Conservation (phyloP, 2,113 vertebrate species). For the Motacilla tschutschensis region DNA sequence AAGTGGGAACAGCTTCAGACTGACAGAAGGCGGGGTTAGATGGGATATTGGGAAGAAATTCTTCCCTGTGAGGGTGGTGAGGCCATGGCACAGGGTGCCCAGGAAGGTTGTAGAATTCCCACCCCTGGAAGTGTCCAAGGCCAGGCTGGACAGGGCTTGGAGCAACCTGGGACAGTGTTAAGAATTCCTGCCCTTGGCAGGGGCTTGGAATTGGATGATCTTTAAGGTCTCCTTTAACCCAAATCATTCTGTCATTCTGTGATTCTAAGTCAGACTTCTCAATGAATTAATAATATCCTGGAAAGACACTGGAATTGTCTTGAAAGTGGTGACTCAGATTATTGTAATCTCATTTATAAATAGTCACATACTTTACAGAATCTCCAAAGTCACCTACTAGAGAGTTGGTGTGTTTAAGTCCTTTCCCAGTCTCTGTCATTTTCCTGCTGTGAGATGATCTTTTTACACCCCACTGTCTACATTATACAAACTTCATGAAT, state of each 20-base stretch:
- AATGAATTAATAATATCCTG: neutral
- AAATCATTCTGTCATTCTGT: neutral
- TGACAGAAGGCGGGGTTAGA: fast-evolving
- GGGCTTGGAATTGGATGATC: no score
- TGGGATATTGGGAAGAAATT: neutral
- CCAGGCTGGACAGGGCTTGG: fast-evolving
- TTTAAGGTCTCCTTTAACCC: neutral
- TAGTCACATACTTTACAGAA: neutral
- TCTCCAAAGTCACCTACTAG: neutral
- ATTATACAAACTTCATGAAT: neutral
- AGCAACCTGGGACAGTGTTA: fast-evolving
- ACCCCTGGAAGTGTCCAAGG: neutral
- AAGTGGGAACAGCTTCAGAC: neutral
- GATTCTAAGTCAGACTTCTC: neutral
- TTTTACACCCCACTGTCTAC: neutral
- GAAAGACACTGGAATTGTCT: neutral
- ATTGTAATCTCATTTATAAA: neutral
- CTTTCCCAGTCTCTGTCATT: neutral
- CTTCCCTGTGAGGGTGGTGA: neutral
- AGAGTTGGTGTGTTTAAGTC: neutral
- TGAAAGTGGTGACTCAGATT: neutral
- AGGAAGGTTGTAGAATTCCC: neutral
- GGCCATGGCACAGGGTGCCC: neutral
- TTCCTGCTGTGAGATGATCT: neutral
- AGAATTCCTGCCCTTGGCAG: neutral